Evolutionary conservation across 2,113 vertebrate species (phyloP), one percentile per base, ranked within the genome.

Genomic region (Siniperca knerii): DNA sequence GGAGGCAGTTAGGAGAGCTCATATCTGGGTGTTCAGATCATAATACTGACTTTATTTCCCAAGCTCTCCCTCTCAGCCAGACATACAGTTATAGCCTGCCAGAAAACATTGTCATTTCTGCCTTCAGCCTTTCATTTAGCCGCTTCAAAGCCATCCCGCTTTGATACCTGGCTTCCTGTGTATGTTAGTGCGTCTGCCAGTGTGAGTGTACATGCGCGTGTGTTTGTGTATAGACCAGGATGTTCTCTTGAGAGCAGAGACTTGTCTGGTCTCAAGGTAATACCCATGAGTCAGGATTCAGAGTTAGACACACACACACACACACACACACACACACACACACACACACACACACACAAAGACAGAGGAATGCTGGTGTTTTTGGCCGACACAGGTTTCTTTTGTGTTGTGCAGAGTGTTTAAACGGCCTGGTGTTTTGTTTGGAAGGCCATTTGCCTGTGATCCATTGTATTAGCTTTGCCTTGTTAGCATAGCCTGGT

Each of bases 11-110:
- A 91, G 86, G 46, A 87, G 74, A 91, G 87, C 93, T 94, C 87
- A 88, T 93, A 92, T 93, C 93, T 89, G 83, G 83, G 75, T 88
- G 86, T 88, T 92, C 85, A 91, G 84, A 93, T 92, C 88, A 91
- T 90, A 93, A 91, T 85, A 87, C 87, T 81, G 89, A 92, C 88
- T 92, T 94, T 90, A 92, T 89, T 92, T 92, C 84, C 77, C 83
- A 70, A 87, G 87, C 89, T 86, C 85, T 90, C 64, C 57, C 78
- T 87, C 87, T 89, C 89, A 85, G 88, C 81, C 86, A 93, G 88
- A 89, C 83, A 87, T 37, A 87, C 85, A 83, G 82, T 87, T 83
- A 90, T 40, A 90, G 84, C 77, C 81, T 89, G 91, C 83, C 91
- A 93, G 91, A 92, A 90, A 93, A 88, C 88, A 89, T 69, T 79